Conservation (phyloP, 2,888 invertebrate genomes). For the Latrodectus hesperus region DNA sequence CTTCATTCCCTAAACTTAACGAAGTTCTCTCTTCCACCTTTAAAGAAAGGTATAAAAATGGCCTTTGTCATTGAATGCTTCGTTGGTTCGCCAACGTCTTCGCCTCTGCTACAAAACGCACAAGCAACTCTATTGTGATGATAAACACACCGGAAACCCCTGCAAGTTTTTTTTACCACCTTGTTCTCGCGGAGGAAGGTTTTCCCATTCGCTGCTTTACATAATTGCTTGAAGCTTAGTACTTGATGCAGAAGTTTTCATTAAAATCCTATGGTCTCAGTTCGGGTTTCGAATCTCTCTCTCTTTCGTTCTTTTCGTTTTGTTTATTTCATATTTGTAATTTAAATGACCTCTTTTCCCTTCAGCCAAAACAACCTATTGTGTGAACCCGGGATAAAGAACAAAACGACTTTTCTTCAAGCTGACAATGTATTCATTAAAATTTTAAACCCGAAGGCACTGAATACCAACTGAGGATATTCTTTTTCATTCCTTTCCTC, state of each 20-base stretch:
- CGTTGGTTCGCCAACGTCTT: slow-evolving; percentile 33
- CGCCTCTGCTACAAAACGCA: slow-evolving; percentile 10
- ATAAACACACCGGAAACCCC: slow-evolving; percentile 31
- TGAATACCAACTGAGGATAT: not conserved
- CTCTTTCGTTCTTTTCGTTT: slow-evolving; percentile 54
- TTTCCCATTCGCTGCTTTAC: slow-evolving; percentile 64
- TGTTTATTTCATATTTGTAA: slow-evolving; percentile 68
- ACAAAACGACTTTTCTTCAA: slow-evolving; percentile 58
- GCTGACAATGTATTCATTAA: slow-evolving; percentile 67
- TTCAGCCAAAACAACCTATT: slow-evolving; percentile 47
- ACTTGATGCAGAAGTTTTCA: slow-evolving; percentile 67
- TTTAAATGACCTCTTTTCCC: slow-evolving; percentile 60
- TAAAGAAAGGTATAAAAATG: slow-evolving; percentile 52
- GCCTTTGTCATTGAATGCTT: slow-evolving; percentile 65
- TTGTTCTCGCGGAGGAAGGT: slow-evolving; percentile 8
- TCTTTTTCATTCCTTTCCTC: not conserved
- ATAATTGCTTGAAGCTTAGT: slow-evolving; percentile 67
- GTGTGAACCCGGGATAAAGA: slow-evolving; percentile 34
- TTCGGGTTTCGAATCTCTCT: slow-evolving; percentile 42
- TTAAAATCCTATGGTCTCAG: slow-evolving; percentile 46
- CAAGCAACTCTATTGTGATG: slow-evolving; percentile 57
- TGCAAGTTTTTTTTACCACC: slow-evolving; percentile 14
- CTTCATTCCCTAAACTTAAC: slow-evolving; percentile 48
- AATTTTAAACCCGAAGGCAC: slow-evolving; percentile 61
- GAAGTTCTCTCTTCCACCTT: slow-evolving; percentile 42